Conservation (phyloP, 2,888 invertebrate species). For the Pammene aurita region DNA sequence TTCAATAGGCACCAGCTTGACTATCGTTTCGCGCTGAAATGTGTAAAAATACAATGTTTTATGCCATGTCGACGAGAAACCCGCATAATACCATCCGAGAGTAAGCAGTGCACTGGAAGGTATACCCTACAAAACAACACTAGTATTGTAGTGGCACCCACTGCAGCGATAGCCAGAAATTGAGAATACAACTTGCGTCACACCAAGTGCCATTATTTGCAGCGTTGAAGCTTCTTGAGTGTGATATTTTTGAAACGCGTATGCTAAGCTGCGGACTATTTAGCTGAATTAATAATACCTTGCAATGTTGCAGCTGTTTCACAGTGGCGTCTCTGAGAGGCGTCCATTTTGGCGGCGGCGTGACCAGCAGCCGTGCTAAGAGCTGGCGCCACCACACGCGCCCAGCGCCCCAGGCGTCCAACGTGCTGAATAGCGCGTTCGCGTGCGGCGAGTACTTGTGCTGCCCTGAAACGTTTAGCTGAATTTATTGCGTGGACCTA, state of each 20-base stretch:
- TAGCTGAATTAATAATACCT: constrained; percentile 52
- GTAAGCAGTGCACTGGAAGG: too few species aligned
- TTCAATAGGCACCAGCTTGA: constrained; percentile 83
- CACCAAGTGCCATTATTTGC: too few species aligned
- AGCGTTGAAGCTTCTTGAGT: too few species aligned
- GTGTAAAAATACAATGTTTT: too few species aligned
- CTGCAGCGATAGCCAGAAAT: too few species aligned
- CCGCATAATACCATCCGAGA: too few species aligned
- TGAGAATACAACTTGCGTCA: too few species aligned
- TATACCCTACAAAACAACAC: too few species aligned
- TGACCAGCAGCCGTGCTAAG: constrained; percentile 54
- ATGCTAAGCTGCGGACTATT: not conserved
- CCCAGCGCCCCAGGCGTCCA: constrained; percentile 68
- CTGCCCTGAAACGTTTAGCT: constrained; percentile 55
- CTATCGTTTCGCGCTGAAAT: constrained; percentile 82
- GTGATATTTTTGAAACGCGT: not conserved
- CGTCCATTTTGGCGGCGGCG: constrained; percentile 48
- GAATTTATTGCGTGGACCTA: not conserved
- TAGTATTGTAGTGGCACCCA: too few species aligned
- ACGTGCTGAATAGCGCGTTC: constrained; percentile 64
- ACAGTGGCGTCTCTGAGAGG: constrained; percentile 50
- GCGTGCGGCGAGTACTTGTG: constrained; percentile 70
- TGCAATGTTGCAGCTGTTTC: constrained; percentile 64
- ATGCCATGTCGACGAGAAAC: too few species aligned
- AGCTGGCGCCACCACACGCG: constrained; percentile 74